Base-by-base conservation (phyloP, 2,797 vertebrate species). In the Lithobates sylvaticus region DNA sequence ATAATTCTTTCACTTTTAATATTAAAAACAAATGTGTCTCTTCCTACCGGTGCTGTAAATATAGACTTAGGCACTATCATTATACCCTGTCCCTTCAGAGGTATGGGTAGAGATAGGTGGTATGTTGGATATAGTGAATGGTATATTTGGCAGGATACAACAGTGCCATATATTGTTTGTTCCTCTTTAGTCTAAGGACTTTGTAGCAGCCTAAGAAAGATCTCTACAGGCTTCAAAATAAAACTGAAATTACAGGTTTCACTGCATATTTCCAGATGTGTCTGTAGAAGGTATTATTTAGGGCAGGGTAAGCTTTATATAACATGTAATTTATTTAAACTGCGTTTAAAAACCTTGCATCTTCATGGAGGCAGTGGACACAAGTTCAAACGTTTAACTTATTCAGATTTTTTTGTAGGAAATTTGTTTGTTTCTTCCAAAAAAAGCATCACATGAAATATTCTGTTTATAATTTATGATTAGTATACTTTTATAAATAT, bases 191-290 rank as follows among this genome's bases (percentile, higher is more conserved):
- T 61, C 54, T 0, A 21, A 23, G 54, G 21, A 21, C 21, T n/a
- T 61, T 64, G 21, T 6, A 6, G 76, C 21, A 78, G 76, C 58
- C 39, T 34, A 15, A 44, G 8, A 67, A 78, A 61, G 7, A 23
- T 76, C 32, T 78, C 13, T 0, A n/a, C 78, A 36, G 67, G 27
- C 68, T 12, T 12, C 2, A 69, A 81, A 81, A 81, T 81, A 75
- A 75, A 26, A 27, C 32, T 1, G 10, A 69, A 76, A 68, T 76
- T 10, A 84, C 18, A 69, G 7, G 61, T 26, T n/a, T 54, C 42
- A n/a, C 64, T 27, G 29, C 58, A 34, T 6, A 18, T 32, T 23
- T 61, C 8, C 42, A 18, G 42, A 67, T 42, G 27, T 81, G 42
- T 36, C 50, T 10, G 70, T 69, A 67, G 65, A 67, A 67, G 65